phyloP scores from a whole-genome alignment of 2,888 invertebrate species.

The Boloria selene region DNA sequence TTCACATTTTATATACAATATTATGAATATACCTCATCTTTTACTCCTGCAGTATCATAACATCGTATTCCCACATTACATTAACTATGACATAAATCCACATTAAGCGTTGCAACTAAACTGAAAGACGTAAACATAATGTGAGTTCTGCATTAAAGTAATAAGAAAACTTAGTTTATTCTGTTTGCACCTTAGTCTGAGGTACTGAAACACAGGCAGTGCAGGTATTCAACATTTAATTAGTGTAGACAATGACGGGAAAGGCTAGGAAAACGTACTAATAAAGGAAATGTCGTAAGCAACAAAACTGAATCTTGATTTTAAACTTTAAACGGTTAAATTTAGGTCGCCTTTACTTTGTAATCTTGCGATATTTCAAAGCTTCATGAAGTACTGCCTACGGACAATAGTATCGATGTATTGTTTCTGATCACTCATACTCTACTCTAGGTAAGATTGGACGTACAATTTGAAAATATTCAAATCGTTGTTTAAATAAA shows the following conservation, averaged over 20 bases:
- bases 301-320: neutral
- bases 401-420: neutral
- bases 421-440: conserved; percentile 1
- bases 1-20: too few species aligned
- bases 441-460: neutral
- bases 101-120: conserved; percentile 31
- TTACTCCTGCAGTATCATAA: neutral
- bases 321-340: neutral
- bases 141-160: conserved; percentile 50
- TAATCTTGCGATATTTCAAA: too few species aligned
- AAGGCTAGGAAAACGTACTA: conserved; percentile 11
- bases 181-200: conserved; percentile 45
- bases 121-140: conserved; percentile 38
- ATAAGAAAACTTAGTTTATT: conserved; percentile 55
- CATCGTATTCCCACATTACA: conserved; percentile 9
- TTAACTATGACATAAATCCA: conserved; percentile 26
- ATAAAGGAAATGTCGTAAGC: conserved; percentile 7
- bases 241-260: conserved; percentile 21
- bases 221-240: conserved; percentile 38
- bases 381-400: neutral
- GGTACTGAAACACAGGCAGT: conserved; percentile 15
- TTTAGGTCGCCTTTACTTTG: neutral
- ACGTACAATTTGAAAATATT: neutral
- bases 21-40: too few species aligned
- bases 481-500: neutral